Evolutionary conservation across 2,888 invertebrate species (phyloP).

Genomic region (Frankliniella fusca): DNA sequence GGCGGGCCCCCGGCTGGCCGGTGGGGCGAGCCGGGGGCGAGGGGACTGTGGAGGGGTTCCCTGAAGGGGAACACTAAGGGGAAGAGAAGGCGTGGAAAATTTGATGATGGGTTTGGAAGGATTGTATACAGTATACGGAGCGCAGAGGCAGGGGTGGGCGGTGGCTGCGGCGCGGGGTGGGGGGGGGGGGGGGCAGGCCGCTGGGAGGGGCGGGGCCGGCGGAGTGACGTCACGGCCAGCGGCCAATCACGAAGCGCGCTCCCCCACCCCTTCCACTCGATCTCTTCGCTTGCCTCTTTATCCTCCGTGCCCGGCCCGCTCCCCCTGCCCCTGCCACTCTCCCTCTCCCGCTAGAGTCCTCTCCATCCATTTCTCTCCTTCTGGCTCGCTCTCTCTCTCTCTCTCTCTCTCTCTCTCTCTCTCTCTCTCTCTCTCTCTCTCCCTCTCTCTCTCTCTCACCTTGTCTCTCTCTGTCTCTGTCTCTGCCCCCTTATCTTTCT

Average conservation of each 20-base stretch:
- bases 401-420: neutral
- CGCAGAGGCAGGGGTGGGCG: neutral
- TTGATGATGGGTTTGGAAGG: slow-evolving; percentile 18
- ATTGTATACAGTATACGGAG: slow-evolving; percentile 12
- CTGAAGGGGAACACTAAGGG: neutral
- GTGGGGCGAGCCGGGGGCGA: neutral
- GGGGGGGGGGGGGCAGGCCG: neutral
- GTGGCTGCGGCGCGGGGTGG: neutral
- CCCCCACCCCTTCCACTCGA: neutral
- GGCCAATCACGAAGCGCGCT: neutral
- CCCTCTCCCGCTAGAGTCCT: neutral
- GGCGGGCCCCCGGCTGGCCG: too few relatives aligned
- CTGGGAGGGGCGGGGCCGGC: neutral
- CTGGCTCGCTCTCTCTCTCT: too few relatives aligned
- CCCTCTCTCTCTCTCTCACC: neutral
- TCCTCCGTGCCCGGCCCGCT: neutral
- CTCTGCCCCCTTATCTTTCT: neutral
- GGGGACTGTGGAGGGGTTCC: neutral
- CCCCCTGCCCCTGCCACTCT: neutral
- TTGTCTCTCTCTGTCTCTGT: neutral
- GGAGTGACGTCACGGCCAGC: neutral
- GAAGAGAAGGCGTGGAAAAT: slow-evolving; percentile 10
- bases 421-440: neutral
- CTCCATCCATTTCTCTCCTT: neutral
- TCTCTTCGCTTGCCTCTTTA: neutral